These are phyloP conservation scores for Anolis apletophallus DNA, from an alignment of 2,797 vertebrate genomes.

Conservation along the genomic window DNA sequence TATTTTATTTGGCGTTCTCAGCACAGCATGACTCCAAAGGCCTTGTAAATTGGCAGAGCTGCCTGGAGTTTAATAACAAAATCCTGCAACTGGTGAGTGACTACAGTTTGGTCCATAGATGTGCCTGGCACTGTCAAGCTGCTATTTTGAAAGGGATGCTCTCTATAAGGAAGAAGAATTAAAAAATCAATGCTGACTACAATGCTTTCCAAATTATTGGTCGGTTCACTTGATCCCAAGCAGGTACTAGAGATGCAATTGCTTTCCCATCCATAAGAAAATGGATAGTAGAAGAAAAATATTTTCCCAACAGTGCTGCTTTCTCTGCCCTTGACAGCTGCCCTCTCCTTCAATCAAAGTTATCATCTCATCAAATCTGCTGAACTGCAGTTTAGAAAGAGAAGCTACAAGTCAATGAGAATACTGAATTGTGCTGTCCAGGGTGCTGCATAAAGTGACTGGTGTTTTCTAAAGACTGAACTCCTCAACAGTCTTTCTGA, in stretches of 20 bases:
- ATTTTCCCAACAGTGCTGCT: background rate
- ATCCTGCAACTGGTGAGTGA: background rate
- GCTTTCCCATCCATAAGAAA: background rate
- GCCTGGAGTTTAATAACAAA: background rate
- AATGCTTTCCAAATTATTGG: background rate
- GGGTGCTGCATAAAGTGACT: slow-evolving; percentile 7
- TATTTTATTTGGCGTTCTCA: background rate
- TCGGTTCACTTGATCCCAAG: background rate
- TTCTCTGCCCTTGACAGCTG: background rate
- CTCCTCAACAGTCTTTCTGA: background rate
- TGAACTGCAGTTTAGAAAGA: slow-evolving; percentile 15
- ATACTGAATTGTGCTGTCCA: background rate
- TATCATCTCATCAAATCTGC: slow-evolving; percentile 1
- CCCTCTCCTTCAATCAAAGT: slow-evolving; percentile 3
- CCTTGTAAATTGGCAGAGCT: background rate
- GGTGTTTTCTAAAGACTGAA: background rate
- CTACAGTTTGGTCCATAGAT: background rate
- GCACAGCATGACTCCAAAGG: background rate
- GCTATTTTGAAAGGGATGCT: background rate
- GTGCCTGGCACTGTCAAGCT: background rate
- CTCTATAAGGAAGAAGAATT: slow-evolving; percentile 15
- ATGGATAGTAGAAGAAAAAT: slow-evolving; percentile 11
- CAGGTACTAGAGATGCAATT: background rate
- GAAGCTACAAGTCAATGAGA: background rate
- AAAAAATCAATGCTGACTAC: slow-evolving; percentile 1